phyloP scores from a whole-genome alignment of 2,888 invertebrate genomes.

The Luffia ferchaultella region DNA sequence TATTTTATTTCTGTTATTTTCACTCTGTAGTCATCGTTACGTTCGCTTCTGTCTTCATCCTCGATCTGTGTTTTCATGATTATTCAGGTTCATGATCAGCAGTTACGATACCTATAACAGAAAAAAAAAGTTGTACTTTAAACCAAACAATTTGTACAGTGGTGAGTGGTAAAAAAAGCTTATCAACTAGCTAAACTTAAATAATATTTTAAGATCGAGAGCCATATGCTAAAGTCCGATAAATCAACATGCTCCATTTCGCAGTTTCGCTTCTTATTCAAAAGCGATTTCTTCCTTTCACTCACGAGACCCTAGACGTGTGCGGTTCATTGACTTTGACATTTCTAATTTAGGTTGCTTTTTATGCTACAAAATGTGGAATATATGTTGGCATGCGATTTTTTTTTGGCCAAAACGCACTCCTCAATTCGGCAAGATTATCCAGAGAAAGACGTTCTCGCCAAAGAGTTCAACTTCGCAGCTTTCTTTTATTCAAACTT shows the following conservation, averaged over 20 bases:
- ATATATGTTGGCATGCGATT: not conserved
- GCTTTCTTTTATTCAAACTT: constrained; percentile 40
- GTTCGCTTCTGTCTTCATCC: too few species aligned
- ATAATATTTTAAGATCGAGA: too few species aligned
- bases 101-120: too few species aligned
- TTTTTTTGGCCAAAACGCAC: constrained; percentile 1
- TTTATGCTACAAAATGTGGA: not conserved
- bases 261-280: not conserved
- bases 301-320: not conserved
- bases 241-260: not conserved
- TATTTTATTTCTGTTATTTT: too few species aligned
- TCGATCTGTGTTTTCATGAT: too few species aligned
- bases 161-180: too few species aligned
- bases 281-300: not conserved
- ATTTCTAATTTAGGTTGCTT: constrained; percentile 28
- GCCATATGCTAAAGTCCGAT: not conserved
- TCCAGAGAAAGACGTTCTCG: constrained; percentile 23
- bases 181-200: too few species aligned
- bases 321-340: constrained; percentile 34
- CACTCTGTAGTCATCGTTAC: too few species aligned
- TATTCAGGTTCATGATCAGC: too few species aligned
- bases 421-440: constrained; percentile 18
- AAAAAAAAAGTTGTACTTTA: too few species aligned
- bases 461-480: constrained; percentile 18
- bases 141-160: too few species aligned